Conservation (phyloP, 2,797 vertebrate genomes). For the Centropyge bicolor region DNA sequence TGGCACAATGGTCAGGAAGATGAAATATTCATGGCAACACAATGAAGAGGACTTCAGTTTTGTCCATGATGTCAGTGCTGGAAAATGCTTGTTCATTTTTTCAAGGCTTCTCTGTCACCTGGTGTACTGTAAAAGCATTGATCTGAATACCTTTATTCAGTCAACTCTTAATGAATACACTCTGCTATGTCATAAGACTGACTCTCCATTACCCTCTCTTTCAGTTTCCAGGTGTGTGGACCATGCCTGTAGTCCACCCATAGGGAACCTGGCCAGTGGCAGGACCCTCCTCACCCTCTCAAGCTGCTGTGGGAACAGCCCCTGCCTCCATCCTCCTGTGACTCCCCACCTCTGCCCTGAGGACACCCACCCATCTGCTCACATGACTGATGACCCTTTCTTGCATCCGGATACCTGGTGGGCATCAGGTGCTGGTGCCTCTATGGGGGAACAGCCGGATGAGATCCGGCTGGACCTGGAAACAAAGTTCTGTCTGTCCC, state of each 20-base stretch:
- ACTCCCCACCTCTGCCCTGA: conserved; percentile 75
- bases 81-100: background rate
- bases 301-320: conserved; percentile 57
- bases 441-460: conserved; percentile 66
- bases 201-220: conserved; percentile 22
- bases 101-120: conserved; percentile 1
- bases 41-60: conserved; percentile 27
- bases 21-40: conserved; percentile 64
- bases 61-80: conserved; percentile 33
- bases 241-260: conserved; percentile 89
- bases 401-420: conserved; percentile 89
- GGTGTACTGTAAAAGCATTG: background rate
- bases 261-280: conserved; percentile 91
- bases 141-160: background rate
- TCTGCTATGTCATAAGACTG: background rate
- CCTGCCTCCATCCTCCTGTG: conserved; percentile 63
- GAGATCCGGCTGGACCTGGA: conserved; percentile 90
- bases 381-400: conserved; percentile 91
- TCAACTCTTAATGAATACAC: background rate
- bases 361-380: conserved; percentile 85
- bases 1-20: conserved; percentile 26
- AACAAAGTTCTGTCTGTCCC: conserved; percentile 89
- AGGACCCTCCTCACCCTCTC: conserved; percentile 84
- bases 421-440: conserved; percentile 83
- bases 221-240: conserved; percentile 86